Evolutionary conservation across 2,113 vertebrate genomes (phyloP).

Genomic region (Oncorhynchus masou): DNA sequence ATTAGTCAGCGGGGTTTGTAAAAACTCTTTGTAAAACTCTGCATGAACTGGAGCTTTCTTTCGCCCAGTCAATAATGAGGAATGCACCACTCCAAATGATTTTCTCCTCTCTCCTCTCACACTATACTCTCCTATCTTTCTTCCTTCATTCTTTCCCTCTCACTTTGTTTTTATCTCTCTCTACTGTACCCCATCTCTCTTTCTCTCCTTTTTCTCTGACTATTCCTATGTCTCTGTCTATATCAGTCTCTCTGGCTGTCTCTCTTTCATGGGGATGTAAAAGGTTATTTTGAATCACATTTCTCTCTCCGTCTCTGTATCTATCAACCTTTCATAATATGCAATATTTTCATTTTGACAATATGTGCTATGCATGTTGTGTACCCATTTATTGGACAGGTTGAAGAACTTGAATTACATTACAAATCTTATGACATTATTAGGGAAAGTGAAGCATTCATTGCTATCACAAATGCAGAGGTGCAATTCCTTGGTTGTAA

Average conservation of each 20-base stretch:
- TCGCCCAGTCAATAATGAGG: constrained; percentile 50
- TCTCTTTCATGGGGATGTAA: neutral
- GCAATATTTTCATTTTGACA: too few species aligned
- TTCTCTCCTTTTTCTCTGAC: neutral
- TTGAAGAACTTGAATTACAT: too few species aligned
- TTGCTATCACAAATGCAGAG: too few species aligned
- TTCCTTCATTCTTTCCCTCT: neutral
- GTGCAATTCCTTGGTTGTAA: too few species aligned
- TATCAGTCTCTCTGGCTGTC: neutral
- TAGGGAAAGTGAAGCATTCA: too few species aligned
- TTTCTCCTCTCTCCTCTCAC: constrained; percentile 50
- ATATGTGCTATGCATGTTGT: too few species aligned
- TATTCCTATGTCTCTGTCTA: neutral
- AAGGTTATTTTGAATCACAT: too few species aligned
- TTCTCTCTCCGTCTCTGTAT: too few species aligned
- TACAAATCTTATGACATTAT: too few species aligned
- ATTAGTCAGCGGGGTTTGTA: constrained; percentile 38
- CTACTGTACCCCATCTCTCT: neutral
- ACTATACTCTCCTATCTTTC: constrained; percentile 18
- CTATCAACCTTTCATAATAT: too few species aligned
- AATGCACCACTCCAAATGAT: constrained; percentile 30
- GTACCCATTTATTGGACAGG: too few species aligned
- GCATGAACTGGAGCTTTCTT: constrained; percentile 38
- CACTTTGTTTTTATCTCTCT: constrained; percentile 1
- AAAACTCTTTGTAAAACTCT: too few species aligned